Evolutionary conservation across 2,797 vertebrate genomes (phyloP), one percentile per base, ranked within the genome.

Genomic region (Poecilia wingei): DNA sequence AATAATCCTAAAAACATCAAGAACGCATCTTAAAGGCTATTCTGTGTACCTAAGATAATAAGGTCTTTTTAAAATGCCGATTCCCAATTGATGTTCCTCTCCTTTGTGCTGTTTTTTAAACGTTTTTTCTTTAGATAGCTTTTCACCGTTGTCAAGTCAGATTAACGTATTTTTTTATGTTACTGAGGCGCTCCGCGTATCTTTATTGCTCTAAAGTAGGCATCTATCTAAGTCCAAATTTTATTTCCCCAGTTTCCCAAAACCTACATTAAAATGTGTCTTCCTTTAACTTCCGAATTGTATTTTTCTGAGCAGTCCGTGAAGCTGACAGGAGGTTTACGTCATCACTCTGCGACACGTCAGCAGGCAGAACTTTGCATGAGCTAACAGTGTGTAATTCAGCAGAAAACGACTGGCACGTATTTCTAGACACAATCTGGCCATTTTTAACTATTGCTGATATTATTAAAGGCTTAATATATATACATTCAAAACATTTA

Each of bases 311-410:
- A 72, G 36, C 14, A 45, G 51, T 14, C 53, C 55, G 0, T 13
- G 55, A 84, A 84, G 16, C 0, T 0, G 22, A 0, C 81, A 12
- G 71, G 12, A 1, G 4, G 3, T 1, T 13, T 66, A 53, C 91
- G 86, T 92, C 91, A 92, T 87, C 70, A 75, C 0, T 33, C 0
- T 16, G 87, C 87, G 91, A 89, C 92, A 75, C 72, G 28, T 85
- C 83, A 82, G 79, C 88, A 51, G 78, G 80, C 81, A 78, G 43
- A 41, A 20, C 7, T 8, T 1, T 6, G 59, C 2, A 64, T 74
- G 74, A 83, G 82, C 76, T 47, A 82, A 81, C 31, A 0, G 3
- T 6, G 22, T 55, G 71, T 6, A 69, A 75, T 33, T 71, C 36
- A 0, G 45, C 14, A 45, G 70, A 57, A 10, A 70, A 14, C 41